Evolutionary conservation across 2,888 invertebrate species (phyloP).

Genomic region (Scaptomyza reducta): DNA sequence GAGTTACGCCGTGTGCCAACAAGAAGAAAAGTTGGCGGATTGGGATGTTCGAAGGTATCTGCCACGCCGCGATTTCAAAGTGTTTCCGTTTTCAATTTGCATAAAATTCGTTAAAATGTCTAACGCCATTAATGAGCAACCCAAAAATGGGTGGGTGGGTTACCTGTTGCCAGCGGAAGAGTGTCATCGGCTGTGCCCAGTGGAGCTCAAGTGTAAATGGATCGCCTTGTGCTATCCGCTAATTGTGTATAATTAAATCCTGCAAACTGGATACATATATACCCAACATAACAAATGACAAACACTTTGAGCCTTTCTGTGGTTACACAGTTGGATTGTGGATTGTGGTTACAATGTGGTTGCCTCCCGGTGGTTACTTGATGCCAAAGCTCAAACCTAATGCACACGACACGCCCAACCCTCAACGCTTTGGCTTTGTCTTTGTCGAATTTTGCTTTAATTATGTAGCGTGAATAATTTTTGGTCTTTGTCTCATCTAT

Average conservation of each 20-base stretch:
- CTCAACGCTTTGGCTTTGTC: slow-evolving; percentile 41
- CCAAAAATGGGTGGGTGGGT: slow-evolving; percentile 9
- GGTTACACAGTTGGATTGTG: background rate
- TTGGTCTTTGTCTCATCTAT: slow-evolving; percentile 49
- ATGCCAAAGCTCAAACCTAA: slow-evolving; percentile 35
- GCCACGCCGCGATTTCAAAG: slow-evolving; percentile 65
- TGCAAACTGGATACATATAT: slow-evolving; percentile 8
- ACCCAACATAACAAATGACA: slow-evolving; percentile 69
- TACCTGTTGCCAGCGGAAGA: slow-evolving; percentile 57
- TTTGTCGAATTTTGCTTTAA: slow-evolving; percentile 75
- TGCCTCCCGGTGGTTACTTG: slow-evolving; percentile 38
- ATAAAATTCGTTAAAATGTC: slow-evolving; percentile 81
- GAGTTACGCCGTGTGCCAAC: slow-evolving; percentile 39
- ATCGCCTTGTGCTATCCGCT: slow-evolving; percentile 81
- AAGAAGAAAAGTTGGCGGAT: slow-evolving; percentile 2
- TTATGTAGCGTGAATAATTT: slow-evolving; percentile 81
- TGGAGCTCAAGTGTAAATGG: slow-evolving; percentile 72
- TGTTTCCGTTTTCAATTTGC: slow-evolving; percentile 84
- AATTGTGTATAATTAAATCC: slow-evolving; percentile 84
- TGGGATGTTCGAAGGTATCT: background rate
- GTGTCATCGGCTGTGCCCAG: slow-evolving; percentile 41
- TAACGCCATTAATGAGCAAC: slow-evolving; percentile 77
- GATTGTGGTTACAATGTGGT: slow-evolving; percentile 22
- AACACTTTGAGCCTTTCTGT: slow-evolving; percentile 62
- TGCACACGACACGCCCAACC: slow-evolving; percentile 28